Percentiles rank a stretch among this genome's conserved stretches.
Evolutionary conservation across 2,797 vertebrate genomes (phyloP).

Genomic region (Rhinella marina): DNA sequence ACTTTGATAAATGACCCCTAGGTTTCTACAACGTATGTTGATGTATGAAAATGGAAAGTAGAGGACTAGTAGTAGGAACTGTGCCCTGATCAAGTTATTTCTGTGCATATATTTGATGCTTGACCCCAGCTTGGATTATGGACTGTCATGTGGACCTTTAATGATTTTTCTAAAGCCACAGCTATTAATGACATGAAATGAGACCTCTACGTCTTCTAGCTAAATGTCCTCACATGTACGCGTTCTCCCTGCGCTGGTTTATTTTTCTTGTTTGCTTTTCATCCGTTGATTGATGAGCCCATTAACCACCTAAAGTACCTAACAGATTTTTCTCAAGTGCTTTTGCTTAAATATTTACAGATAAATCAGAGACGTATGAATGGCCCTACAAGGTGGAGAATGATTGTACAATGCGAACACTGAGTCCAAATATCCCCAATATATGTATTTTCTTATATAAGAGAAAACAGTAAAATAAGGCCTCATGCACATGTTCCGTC

Average conservation of each 20-base stretch:
- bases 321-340: neutral
- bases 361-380: slow-evolving; percentile 1
- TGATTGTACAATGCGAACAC: slow-evolving; percentile 5
- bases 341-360: slow-evolving; percentile 43
- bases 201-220: neutral
- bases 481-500: too few relatives aligned
- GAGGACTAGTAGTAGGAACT: too few relatives aligned
- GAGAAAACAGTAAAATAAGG: neutral
- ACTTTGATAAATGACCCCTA: too few relatives aligned
- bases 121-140: too few relatives aligned
- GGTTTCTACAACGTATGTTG: too few relatives aligned
- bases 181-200: neutral
- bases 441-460: too few relatives aligned
- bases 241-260: neutral
- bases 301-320: slow-evolving; percentile 36
- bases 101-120: too few relatives aligned
- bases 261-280: slow-evolving; percentile 9
- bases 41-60: too few relatives aligned
- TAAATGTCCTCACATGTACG: too few relatives aligned
- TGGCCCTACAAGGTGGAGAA: neutral
- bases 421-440: neutral
- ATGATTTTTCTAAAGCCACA: too few relatives aligned
- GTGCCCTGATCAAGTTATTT: too few relatives aligned
- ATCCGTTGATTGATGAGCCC: slow-evolving; percentile 13
- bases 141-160: too few relatives aligned